A percentile compares a stretch with the other conserved stretches of the same genome.
Evolutionary conservation across 2,797 vertebrate species (phyloP).

Genomic region (Petrocephalus sullivani): DNA sequence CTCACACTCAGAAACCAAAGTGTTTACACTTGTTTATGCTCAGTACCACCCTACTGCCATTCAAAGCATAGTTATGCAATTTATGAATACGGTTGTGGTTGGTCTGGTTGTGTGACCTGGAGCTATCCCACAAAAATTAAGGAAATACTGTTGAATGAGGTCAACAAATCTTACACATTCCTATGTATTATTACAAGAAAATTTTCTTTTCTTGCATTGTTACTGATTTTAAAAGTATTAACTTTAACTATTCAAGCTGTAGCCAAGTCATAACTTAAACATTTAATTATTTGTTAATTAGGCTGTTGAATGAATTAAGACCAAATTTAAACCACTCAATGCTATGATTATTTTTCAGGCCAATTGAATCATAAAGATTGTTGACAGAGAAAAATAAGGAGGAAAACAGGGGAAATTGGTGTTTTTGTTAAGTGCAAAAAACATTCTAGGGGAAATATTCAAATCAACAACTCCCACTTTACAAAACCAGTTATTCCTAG

Average conservation of each 20-base stretch:
- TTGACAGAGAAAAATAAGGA: not conserved
- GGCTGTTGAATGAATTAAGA: not conserved
- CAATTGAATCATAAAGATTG: not conserved
- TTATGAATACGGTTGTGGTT: not conserved
- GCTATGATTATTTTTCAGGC: not conserved
- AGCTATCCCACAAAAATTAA: not conserved
- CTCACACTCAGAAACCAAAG: not conserved
- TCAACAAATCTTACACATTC: not conserved
- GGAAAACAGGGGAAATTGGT: not conserved
- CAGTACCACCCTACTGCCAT: not conserved
- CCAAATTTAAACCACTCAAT: not conserved
- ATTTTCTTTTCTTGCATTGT: not conserved
- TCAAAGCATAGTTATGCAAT: not conserved
- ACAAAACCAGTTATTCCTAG: conserved; percentile 14
- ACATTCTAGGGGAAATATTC: conserved; percentile 1
- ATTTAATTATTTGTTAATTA: not conserved
- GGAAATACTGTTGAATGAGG: not conserved
- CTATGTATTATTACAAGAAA: not conserved
- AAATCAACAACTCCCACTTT: not conserved
- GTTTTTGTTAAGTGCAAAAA: not conserved
- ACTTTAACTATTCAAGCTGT: not conserved
- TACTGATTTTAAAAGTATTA: not conserved
- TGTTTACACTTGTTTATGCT: not conserved
- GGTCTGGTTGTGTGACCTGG: not conserved
- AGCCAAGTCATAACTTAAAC: not conserved